Evolutionary conservation across 2,113 vertebrate species (phyloP).

Genomic region (Hypocryptadius cinnamomeus): DNA sequence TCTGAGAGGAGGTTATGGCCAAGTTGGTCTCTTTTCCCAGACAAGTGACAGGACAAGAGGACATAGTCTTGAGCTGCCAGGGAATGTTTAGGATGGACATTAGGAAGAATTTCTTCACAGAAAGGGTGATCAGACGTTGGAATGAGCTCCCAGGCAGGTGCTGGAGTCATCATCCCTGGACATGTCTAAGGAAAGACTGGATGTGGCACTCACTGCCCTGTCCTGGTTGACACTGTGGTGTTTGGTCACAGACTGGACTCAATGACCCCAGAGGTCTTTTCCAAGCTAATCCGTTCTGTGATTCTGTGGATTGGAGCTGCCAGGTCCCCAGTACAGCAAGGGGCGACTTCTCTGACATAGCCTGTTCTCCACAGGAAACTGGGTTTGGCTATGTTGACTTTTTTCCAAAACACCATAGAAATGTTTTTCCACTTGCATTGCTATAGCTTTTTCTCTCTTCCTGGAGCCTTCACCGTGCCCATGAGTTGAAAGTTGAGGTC

Average conservation of each 20-base stretch:
- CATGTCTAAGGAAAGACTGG: neutral
- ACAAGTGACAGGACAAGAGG: neutral
- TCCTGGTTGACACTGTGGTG: neutral
- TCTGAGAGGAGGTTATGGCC: too few species aligned
- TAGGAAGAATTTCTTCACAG: neutral
- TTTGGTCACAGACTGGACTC: fast-evolving
- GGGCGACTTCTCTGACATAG: fast-evolving
- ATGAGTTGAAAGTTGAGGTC: neutral
- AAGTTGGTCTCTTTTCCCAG: neutral
- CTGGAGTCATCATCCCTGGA: neutral
- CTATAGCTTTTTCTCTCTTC: neutral
- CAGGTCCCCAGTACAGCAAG: neutral
- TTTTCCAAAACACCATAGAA: neutral
- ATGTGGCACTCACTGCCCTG: neutral
- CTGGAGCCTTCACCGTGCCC: neutral
- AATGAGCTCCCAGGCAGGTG: neutral
- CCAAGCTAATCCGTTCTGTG: neutral
- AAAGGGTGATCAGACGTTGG: neutral
- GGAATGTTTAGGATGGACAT: neutral
- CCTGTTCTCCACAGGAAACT: neutral
- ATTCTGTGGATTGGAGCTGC: neutral
- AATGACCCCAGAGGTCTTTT: neutral
- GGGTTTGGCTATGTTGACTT: neutral
- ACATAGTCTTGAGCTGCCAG: neutral
- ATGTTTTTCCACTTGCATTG: neutral